phyloP scores from a whole-genome alignment of 2,113 vertebrate genomes.

The Otocyon megalotis region DNA sequence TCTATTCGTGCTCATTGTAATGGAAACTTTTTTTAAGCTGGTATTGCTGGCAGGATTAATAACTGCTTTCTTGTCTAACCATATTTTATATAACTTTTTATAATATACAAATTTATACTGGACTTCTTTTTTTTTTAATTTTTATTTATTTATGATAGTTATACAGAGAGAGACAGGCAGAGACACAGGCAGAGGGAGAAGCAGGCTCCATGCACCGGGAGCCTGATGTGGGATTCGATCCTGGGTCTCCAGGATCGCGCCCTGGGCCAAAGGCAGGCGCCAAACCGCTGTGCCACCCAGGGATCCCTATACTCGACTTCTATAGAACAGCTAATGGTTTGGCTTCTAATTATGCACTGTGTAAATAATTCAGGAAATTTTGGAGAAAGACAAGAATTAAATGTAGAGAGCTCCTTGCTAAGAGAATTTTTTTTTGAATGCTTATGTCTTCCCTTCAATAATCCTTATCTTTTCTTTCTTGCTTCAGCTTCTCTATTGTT shows the following conservation, averaged over 20 bases:
- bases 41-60: conserved; percentile 72
- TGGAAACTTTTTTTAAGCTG: conserved; percentile 68
- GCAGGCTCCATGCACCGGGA: too few species aligned
- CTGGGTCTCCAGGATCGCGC: too few species aligned
- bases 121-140: too few species aligned
- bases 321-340: conserved; percentile 54
- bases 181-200: too few species aligned
- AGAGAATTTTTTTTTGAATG: conserved; percentile 52
- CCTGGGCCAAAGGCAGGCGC: too few species aligned
- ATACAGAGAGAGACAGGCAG: too few species aligned
- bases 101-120: conserved; percentile 67
- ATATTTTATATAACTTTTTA: conserved; percentile 77
- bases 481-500: conserved; percentile 40
- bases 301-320: conserved; percentile 66
- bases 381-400: conserved; percentile 59
- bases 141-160: too few species aligned
- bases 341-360: conserved; percentile 66
- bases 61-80: conserved; percentile 58
- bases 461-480: conserved; percentile 56
- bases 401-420: conserved; percentile 47
- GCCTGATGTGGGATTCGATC: too few species aligned
- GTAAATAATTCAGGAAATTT: conserved; percentile 71
- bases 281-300: too few species aligned
- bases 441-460: conserved; percentile 54
- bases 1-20: conserved; percentile 68